Evolutionary conservation across 1,140 invertebrate species (phyloP).

Genomic region (Temnothorax curvispinosus): DNA sequence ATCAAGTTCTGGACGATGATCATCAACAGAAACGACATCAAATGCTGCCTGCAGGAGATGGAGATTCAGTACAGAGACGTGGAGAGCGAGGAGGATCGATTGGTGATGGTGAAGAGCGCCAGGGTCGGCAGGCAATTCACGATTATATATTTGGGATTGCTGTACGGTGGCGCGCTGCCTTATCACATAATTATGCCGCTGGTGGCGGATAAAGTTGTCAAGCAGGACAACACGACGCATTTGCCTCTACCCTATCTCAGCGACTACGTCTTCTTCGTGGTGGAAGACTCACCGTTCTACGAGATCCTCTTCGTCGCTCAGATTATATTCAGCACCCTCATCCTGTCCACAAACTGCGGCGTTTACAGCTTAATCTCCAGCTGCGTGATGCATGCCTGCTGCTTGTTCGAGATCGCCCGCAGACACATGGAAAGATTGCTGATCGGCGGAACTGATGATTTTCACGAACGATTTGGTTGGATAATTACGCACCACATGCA

Average conservation of each 20-base stretch:
- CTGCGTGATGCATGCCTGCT: constrained; percentile 78
- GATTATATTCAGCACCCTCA: constrained; percentile 80
- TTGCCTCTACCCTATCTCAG: constrained; percentile 80
- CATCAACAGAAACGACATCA: constrained; percentile 76
- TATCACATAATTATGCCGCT: constrained; percentile 82
- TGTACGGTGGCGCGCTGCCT: constrained; percentile 79
- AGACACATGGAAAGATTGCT: constrained; percentile 69
- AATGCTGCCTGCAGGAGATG: constrained; percentile 76
- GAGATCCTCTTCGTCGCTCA: constrained; percentile 78
- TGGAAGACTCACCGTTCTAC: constrained; percentile 76
- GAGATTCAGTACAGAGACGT: constrained; percentile 76
- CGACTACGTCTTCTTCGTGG: constrained; percentile 80
- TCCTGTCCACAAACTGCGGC: constrained; percentile 79
- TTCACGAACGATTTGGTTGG: constrained; percentile 47
- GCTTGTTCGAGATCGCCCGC: constrained; percentile 76
- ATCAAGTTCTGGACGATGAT: constrained; percentile 81
- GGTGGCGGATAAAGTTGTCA: constrained; percentile 73
- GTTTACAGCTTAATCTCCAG: constrained; percentile 80
- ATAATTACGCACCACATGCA: constrained; percentile 74
- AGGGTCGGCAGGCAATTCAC: constrained; percentile 79
- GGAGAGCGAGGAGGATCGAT: constrained; percentile 70
- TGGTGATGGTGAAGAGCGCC: constrained; percentile 78
- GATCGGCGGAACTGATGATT: constrained; percentile 9
- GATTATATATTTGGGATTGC: constrained; percentile 76
- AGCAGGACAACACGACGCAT: constrained; percentile 76